phyloP scores from a whole-genome alignment of 2,113 vertebrate genomes.

The Petromus typicus region DNA sequence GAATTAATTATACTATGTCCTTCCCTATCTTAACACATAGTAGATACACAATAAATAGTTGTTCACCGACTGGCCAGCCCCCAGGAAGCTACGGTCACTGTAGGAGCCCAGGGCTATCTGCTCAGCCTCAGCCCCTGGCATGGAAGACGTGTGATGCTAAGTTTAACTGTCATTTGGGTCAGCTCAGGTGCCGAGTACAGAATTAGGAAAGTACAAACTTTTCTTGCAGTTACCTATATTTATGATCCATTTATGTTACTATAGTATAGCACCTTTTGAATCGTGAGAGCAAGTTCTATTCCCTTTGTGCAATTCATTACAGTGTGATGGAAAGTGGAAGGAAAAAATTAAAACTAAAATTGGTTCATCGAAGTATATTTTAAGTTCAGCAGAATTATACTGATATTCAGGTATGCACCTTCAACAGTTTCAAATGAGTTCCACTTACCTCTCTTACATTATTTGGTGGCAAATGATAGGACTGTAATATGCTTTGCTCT shows the following conservation, averaged over 20 bases:
- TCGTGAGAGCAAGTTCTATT: constrained; percentile 8
- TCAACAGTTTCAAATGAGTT: constrained; percentile 16
- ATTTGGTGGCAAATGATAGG: not conserved
- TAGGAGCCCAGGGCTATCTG: not conserved
- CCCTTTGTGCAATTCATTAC: not conserved
- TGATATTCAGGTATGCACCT: not conserved
- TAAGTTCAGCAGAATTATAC: not conserved
- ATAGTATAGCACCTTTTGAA: not conserved
- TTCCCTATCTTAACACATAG: not conserved
- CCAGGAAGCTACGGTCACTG: not conserved
- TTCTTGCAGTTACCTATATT: not conserved
- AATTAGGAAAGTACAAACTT: not conserved
- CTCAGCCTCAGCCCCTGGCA: not conserved
- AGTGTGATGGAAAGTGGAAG: not conserved
- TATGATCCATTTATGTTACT: not conserved
- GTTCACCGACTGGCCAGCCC: not conserved
- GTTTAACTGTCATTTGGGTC: not conserved
- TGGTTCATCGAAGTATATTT: not conserved
- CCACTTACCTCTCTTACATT: not conserved
- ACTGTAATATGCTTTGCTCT: fast-evolving
- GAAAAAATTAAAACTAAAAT: constrained; percentile 42
- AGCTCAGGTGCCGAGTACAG: not conserved
- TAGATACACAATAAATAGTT: constrained; percentile 13
- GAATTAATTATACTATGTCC: not conserved
- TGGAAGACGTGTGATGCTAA: not conserved